phyloP scores from a whole-genome alignment of 2,888 invertebrate species.

The Conomelus anceps region DNA sequence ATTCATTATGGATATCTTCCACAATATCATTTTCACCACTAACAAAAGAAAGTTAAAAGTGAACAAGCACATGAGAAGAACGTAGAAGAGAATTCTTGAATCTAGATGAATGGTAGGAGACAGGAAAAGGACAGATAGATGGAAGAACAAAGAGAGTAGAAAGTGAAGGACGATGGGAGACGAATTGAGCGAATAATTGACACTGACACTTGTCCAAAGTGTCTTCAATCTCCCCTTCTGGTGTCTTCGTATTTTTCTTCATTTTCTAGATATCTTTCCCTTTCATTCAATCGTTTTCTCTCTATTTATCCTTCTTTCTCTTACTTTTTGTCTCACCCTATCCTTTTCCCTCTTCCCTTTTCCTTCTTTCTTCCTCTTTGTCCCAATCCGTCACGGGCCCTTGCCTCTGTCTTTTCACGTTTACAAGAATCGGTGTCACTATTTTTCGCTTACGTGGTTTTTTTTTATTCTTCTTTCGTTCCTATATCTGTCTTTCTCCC shows the following conservation, averaged over 20 bases:
- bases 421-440: too few relatives aligned
- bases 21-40: neutral
- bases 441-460: too few relatives aligned
- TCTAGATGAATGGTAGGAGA: neutral
- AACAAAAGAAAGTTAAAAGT: neutral
- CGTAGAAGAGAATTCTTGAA: neutral
- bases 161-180: neutral
- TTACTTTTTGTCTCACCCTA: neutral
- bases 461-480: too few relatives aligned
- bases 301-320: neutral
- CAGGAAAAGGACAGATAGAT: neutral
- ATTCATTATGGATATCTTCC: too few relatives aligned
- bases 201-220: neutral
- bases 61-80: neutral
- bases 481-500: too few relatives aligned
- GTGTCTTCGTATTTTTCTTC: neutral
- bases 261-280: neutral
- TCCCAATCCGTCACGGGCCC: neutral
- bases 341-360: neutral
- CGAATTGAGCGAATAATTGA: neutral
- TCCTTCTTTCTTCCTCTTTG: neutral
- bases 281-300: neutral
- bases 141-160: neutral
- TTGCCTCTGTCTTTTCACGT: neutral
- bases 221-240: neutral